Evolutionary conservation across 1,140 invertebrate species (phyloP).

Genomic region (Palaemon carinicauda): DNA sequence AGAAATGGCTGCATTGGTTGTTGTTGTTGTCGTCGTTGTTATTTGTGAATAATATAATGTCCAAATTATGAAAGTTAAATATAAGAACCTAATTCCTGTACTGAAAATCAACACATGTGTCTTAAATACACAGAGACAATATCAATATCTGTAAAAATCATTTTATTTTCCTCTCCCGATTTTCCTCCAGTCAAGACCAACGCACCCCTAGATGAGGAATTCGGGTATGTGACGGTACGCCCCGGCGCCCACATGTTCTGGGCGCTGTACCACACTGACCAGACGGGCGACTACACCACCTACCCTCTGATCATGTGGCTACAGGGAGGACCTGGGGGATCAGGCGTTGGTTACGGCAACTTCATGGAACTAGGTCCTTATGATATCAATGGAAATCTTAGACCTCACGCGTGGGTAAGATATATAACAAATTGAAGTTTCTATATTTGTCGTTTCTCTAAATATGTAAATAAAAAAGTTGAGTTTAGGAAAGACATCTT

Average conservation of each 20-base stretch:
- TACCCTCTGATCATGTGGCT: conserved; percentile 81
- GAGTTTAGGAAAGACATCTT: too few relatives aligned
- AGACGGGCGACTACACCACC: conserved; percentile 69
- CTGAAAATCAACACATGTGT: too few relatives aligned
- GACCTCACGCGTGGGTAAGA: conserved; percentile 80
- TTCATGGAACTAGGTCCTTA: conserved; percentile 80
- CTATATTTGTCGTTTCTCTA: too few relatives aligned
- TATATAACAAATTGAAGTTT: background rate
- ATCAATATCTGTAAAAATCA: too few relatives aligned
- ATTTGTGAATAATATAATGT: too few relatives aligned
- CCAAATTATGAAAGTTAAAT: too few relatives aligned
- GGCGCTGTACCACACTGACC: conserved; percentile 80
- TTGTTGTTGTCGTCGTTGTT: too few relatives aligned
- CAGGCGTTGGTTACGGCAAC: conserved; percentile 80
- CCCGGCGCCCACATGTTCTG: conserved; percentile 81
- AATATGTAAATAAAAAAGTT: too few relatives aligned
- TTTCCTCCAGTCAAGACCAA: background rate
- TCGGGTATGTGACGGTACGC: conserved; percentile 75
- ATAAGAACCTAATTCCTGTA: too few relatives aligned
- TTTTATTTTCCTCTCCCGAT: too few relatives aligned
- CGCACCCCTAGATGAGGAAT: conserved; percentile 67
- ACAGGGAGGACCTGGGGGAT: conserved; percentile 74
- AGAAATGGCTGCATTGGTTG: too few relatives aligned
- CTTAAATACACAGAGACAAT: too few relatives aligned
- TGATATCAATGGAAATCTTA: conserved; percentile 71